These are phyloP conservation scores for Sparidentex hasta DNA, from an alignment of 2,797 vertebrate genomes.

Conservation along the genomic window DNA sequence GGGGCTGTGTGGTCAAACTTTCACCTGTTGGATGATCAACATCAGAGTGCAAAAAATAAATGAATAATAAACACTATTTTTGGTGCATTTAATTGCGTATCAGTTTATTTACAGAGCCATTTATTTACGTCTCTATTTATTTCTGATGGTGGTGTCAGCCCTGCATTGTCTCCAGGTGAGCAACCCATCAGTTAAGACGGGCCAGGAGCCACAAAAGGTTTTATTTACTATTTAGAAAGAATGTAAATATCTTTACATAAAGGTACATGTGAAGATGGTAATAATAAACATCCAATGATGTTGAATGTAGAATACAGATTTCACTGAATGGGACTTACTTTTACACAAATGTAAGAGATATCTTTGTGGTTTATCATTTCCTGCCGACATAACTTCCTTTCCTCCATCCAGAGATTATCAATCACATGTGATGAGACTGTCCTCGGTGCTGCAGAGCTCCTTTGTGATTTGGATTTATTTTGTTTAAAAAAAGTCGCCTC, in stretches of 20 bases:
- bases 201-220: neutral
- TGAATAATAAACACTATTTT: too few relatives aligned
- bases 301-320: neutral
- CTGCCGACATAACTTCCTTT: neutral
- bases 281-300: too few relatives aligned
- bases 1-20: too few relatives aligned
- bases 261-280: neutral
- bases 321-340: neutral
- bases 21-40: too few relatives aligned
- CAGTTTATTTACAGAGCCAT: too few relatives aligned
- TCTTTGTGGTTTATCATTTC: neutral
- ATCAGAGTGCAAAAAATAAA: too few relatives aligned
- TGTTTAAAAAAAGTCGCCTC: neutral
- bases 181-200: neutral
- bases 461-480: slow-evolving; percentile 31
- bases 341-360: neutral
- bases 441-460: neutral
- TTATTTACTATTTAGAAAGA: neutral
- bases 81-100: too few relatives aligned
- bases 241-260: neutral
- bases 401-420: neutral
- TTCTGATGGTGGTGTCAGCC: too few relatives aligned
- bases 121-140: too few relatives aligned
- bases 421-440: neutral
- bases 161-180: neutral